phyloP scores from a whole-genome alignment of 1,140 invertebrate genomes.

The Venturia canescens region DNA sequence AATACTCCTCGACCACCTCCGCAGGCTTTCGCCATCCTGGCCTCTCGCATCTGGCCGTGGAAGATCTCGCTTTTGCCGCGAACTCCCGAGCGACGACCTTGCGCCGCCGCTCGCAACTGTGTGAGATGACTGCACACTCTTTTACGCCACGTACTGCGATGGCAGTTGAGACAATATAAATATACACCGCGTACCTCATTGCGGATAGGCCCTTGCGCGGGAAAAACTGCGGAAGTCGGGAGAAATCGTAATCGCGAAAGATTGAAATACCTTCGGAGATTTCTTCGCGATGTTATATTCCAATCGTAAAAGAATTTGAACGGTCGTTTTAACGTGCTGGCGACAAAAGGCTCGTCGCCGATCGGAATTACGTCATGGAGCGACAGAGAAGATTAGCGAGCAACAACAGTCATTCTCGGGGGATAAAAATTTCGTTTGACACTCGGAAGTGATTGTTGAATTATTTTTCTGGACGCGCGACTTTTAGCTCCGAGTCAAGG shows the following conservation, averaged over 20 bases:
- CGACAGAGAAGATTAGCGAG: too few relatives aligned
- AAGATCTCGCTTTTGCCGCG: conserved; percentile 11
- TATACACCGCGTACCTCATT: not conserved
- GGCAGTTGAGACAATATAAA: not conserved
- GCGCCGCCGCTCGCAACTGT: not conserved
- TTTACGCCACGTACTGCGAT: not conserved
- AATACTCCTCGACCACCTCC: not conserved
- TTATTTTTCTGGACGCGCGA: not conserved
- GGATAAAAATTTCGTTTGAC: not conserved
- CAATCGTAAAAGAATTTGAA: conserved; percentile 19
- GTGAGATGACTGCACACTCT: not conserved
- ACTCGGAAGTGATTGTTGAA: not conserved
- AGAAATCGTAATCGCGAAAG: not conserved
- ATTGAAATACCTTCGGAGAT: conserved; percentile 20
- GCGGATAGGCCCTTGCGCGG: not conserved
- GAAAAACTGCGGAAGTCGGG: not conserved
- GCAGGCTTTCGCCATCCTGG: not conserved
- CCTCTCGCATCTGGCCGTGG: not conserved
- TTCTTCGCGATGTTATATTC: conserved; percentile 23
- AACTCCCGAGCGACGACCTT: conserved; percentile 12
- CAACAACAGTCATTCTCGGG: not conserved
- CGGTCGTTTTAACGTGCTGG: not conserved
- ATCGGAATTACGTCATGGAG: not conserved
- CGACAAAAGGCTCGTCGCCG: not conserved
- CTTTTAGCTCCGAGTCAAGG: not conserved